Percentiles rank a stretch among this genome's conserved stretches.
Conservation (phyloP, 2,888 invertebrate genomes). For the Adineta ricciae region DNA sequence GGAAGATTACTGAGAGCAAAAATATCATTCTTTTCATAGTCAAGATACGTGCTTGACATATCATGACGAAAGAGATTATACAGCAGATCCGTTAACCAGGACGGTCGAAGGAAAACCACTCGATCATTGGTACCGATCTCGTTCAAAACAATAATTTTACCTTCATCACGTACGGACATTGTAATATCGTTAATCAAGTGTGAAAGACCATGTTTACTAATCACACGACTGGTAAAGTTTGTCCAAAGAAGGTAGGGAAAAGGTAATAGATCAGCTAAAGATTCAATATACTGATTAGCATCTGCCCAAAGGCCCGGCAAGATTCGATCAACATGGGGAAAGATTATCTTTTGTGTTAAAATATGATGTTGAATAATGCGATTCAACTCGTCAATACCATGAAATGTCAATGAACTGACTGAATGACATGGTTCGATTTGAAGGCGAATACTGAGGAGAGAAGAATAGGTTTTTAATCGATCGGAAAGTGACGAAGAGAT, state of each 20-base stretch:
- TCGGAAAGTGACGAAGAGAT: neutral
- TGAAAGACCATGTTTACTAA: constrained; percentile 10
- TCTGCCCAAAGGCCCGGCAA: constrained; percentile 4
- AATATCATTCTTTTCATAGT: constrained; percentile 9
- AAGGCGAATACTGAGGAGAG: neutral
- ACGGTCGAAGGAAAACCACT: neutral
- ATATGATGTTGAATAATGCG: neutral
- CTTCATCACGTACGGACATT: neutral
- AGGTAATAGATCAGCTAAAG: neutral
- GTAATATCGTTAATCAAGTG: constrained; percentile 2
- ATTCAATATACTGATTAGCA: neutral
- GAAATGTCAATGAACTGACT: neutral
- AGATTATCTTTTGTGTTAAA: neutral
- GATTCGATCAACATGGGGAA: neutral
- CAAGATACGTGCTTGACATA: neutral
- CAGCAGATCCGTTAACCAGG: neutral
- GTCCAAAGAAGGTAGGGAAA: neutral
- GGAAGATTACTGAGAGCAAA: neutral
- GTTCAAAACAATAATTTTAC: neutral
- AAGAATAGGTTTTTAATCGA: neutral
- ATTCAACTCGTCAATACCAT: neutral
- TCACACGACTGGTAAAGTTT: neutral
- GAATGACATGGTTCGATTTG: neutral
- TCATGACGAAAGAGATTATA: constrained; percentile 10
- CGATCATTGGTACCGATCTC: neutral